Evolutionary conservation across 1,140 invertebrate genomes (phyloP), one percentile per base, ranked within the genome.

Genomic region (Drosophila oshimai): DNA sequence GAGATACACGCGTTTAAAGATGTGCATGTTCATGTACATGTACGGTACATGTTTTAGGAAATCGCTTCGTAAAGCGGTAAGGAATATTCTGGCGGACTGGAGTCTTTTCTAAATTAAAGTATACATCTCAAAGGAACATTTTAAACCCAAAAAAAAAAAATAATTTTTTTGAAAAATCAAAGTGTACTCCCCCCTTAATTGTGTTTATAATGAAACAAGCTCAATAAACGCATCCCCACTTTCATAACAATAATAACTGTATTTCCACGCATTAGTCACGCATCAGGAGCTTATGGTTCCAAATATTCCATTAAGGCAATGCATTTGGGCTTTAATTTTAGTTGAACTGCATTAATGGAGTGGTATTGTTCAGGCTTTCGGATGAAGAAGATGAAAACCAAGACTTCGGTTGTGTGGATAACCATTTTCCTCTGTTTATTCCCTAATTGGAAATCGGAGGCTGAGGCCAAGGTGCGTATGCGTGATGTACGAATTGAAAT

Each of bases 381-480:
- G 13, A 41, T 24, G 18, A 13, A 31, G 20, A 15, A 65, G 12
- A 20, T 65, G 62, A 36, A 26, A 31, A 34, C 60, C 2, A 28
- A 65, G 2, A 24, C 17, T 6, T 26, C 13, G 9, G 17, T 9
- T 4, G 1, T 33, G n/a, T 65, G 26, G 26, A n/a, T 39, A 6
- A 3, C 65, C 0, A 22, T 49, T 18, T 26, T 26, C 13, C 15
- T 50, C n/a, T 65, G 26, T 3, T 13, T 22, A 17, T 15, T 62
- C 4, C n/a, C 17, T 60, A 53, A 62, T 62, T 62, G 58, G 60
- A 20, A 41, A 50, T 31, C 7, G 28, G 15, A 17, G 5, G 34
- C 24, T 0, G 37, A 31, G 49, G 68, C 81, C 28, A 87, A 87
- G 77, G 81, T 86, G 54, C 68, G 81, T 87, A 74, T 86, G 65